Evolutionary conservation across 2,888 invertebrate genomes (phyloP).

Genomic region (Andrena hattorfiana): DNA sequence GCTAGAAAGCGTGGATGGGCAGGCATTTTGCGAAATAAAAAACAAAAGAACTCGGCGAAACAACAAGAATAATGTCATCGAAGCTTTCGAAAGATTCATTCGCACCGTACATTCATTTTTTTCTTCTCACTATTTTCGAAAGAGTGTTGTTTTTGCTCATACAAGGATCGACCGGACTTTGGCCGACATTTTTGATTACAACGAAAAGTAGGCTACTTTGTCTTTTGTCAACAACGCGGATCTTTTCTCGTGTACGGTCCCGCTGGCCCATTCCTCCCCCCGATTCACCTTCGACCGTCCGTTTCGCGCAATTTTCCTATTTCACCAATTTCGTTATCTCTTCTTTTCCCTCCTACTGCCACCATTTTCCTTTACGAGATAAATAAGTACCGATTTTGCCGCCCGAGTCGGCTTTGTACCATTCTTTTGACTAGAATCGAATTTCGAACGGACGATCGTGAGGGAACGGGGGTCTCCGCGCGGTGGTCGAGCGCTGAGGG

Average conservation of each 20-base stretch:
- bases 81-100: conserved; percentile 82
- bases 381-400: conserved; percentile 83
- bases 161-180: conserved; percentile 78
- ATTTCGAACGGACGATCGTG: conserved; percentile 78
- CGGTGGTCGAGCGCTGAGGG: conserved; percentile 36
- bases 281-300: conserved; percentile 45
- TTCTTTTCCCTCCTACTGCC: background rate
- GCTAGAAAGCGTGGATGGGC: conserved; percentile 63
- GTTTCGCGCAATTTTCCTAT: conserved; percentile 17
- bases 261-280: conserved; percentile 64
- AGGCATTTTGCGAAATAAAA: conserved; percentile 58
- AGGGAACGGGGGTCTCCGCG: conserved; percentile 34
- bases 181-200: conserved; percentile 77
- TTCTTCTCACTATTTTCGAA: conserved; percentile 78
- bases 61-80: conserved; percentile 74
- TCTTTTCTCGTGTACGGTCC: conserved; percentile 79
- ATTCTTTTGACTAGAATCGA: conserved; percentile 84
- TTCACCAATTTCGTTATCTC: conserved; percentile 32
- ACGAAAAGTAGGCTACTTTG: conserved; percentile 84
- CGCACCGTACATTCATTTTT: conserved; percentile 84
- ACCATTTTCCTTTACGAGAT: conserved; percentile 17
- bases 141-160: conserved; percentile 82
- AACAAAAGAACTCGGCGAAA: conserved; percentile 63
- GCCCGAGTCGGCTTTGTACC: conserved; percentile 82
- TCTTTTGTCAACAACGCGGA: conserved; percentile 84